Base-by-base conservation (phyloP, 2,113 vertebrate species). In the Callaeas wilsoni region DNA sequence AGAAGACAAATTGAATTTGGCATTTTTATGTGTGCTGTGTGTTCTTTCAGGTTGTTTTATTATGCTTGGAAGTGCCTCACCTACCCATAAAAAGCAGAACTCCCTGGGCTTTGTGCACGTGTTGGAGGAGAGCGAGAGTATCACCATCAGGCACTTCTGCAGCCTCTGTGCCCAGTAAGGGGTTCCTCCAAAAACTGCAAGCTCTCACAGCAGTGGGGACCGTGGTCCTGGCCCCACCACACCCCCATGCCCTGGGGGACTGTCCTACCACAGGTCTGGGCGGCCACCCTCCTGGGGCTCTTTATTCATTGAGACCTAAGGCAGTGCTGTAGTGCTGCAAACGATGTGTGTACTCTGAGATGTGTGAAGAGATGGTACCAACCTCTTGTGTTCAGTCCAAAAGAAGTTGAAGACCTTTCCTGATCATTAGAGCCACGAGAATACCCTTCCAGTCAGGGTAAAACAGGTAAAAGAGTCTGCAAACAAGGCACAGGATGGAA, bases 21-120 rank as follows among this genome's bases (percentile, higher is more conserved):
- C 79, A 46, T 77, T 95, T 96, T 95, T 89, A 93, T 86, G 13
- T 59, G 76, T 25, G 39, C 14, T 59, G 19, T 32, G 64, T 70
- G 75, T 52, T 87, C 60, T 81, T 63, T 33, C 52, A 64, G 64
- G 35, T 86, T 50, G 5, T 79, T 96, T 93, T 80, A 84, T 84
- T 65, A 44, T 53, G 17, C 32, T 79, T 82, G 52, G 50, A 91
- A 87, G 46, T 42, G 12, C 32, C 37, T 87, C 35, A 39, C 60
- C 29, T 91, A 71, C 50, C 52, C 9, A 10, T 67, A 63, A 89
- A 96, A 75, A 68, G 2, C 49, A 85, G 69, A 84, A 53, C 14
- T 84, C 23, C 19, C 8, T 64, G 62, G 11, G 23, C 10, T 70
- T 88, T 84, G 42, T 67, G 46, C 50, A 47, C 0, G 0, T 69